These are phyloP conservation scores for Cancer borealis DNA, from an alignment of 2,888 invertebrate species.

Conservation along the genomic window DNA sequence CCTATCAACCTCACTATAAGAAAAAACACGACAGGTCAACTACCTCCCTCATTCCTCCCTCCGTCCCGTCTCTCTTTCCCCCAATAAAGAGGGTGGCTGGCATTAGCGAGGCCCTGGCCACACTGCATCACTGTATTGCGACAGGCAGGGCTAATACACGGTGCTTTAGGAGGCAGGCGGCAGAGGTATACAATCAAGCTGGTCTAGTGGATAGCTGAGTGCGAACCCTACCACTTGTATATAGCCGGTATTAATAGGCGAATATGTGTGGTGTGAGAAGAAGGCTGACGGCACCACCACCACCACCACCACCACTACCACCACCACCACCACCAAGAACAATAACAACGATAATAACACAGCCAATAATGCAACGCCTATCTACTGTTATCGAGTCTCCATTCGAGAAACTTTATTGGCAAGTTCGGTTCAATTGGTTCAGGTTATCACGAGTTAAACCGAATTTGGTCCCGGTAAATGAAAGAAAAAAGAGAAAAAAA, in stretches of 20 bases:
- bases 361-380: background rate
- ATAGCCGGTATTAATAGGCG: background rate
- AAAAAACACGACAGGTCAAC: background rate
- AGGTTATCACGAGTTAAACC: background rate
- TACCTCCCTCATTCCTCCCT: background rate
- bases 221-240: background rate
- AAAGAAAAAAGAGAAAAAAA: background rate
- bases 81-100: background rate
- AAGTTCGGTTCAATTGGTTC: background rate
- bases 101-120: background rate
- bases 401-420: background rate
- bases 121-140: conserved; percentile 21
- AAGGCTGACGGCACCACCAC: background rate
- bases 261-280: background rate
- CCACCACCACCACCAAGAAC: background rate
- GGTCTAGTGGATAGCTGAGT: background rate
- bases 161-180: conserved; percentile 2
- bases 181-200: conserved; percentile 22
- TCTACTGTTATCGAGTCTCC: background rate
- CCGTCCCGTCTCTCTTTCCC: background rate
- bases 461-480: background rate
- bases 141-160: background rate
- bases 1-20: background rate
- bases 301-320: background rate
- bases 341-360: background rate